Conservation (phyloP, 2,888 invertebrate species). For the Lamellibrachia columna region DNA sequence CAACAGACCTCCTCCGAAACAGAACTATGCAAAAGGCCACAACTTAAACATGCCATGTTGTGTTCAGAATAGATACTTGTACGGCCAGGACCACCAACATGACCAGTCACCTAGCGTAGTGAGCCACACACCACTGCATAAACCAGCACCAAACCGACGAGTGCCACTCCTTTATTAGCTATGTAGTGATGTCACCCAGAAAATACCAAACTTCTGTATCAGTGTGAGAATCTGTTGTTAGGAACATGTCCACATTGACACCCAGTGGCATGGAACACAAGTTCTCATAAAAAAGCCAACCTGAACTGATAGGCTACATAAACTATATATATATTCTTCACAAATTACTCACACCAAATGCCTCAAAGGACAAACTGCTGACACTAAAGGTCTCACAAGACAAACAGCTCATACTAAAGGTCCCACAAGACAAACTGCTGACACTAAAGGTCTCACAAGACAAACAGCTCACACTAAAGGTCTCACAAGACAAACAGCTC, state of each 20-base stretch:
- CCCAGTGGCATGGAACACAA: background rate
- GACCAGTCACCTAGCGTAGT: background rate
- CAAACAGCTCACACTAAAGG: background rate
- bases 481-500: background rate
- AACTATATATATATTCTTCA: background rate
- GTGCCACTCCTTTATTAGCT: background rate
- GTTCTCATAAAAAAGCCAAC: background rate
- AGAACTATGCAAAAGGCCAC: background rate
- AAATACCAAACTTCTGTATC: background rate
- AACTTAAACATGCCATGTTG: background rate
- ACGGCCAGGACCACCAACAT: background rate
- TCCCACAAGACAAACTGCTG: background rate
- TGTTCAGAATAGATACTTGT: background rate
- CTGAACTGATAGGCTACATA: background rate
- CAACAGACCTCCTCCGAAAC: background rate
- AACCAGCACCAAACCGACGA: background rate
- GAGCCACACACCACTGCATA: background rate
- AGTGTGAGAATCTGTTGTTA: background rate
- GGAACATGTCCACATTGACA: background rate
- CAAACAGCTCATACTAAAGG: background rate
- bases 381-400: background rate
- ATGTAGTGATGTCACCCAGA: background rate
- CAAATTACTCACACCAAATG: background rate
- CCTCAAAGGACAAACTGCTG: background rate
- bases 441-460: background rate